Evolutionary conservation across 2,797 vertebrate species (phyloP).

Genomic region (Danio kyathit): DNA sequence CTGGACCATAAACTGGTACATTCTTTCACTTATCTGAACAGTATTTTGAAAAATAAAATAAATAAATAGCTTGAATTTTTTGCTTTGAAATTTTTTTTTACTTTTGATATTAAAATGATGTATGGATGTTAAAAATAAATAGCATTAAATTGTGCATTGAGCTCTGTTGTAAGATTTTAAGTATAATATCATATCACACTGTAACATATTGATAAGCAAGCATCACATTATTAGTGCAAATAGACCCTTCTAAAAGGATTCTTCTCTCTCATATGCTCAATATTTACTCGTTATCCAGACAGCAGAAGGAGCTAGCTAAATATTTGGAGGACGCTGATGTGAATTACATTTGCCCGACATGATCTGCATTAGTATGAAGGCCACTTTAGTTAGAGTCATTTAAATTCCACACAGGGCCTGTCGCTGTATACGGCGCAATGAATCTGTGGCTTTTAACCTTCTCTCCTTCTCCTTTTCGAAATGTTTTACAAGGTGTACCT

Average conservation of each 20-base stretch:
- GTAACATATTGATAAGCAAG: not conserved
- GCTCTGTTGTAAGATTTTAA: not conserved
- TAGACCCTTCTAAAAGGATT: not conserved
- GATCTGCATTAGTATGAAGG: slow-evolving; percentile 16
- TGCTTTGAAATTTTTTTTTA: too few species aligned
- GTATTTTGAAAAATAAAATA: too few species aligned
- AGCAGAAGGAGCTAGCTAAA: slow-evolving; percentile 13
- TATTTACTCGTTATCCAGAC: not conserved
- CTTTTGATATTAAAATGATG: too few species aligned
- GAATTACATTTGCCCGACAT: not conserved
- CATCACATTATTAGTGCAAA: slow-evolving; percentile 5
- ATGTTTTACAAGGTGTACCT: not conserved
- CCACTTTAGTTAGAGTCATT: slow-evolving; percentile 13
- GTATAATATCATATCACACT: not conserved
- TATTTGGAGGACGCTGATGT: slow-evolving; percentile 29
- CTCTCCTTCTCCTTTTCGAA: slow-evolving; percentile 10
- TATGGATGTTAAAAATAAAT: too few species aligned
- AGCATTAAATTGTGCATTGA: too few species aligned
- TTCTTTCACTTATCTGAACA: too few species aligned
- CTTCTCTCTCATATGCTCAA: not conserved
- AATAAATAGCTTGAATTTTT: too few species aligned
- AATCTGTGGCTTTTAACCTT: slow-evolving; percentile 37
- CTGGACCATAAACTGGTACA: too few species aligned
- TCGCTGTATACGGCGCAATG: not conserved
- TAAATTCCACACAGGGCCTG: slow-evolving; percentile 40